Evolutionary conservation across 2,113 vertebrate species (phyloP).

Genomic region (Chaetodon trifascialis): DNA sequence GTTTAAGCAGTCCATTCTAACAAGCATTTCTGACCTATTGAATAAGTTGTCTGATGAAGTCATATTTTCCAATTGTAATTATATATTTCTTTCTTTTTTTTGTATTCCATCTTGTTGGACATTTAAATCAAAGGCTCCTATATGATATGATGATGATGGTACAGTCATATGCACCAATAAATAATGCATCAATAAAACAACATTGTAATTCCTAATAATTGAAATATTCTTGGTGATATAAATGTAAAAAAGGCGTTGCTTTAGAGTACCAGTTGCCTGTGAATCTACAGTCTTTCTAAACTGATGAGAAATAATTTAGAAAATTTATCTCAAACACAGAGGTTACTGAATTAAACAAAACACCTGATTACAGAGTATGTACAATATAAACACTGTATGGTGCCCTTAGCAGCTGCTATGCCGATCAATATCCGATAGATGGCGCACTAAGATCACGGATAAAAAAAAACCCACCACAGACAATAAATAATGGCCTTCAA

Average conservation of each 20-base stretch:
- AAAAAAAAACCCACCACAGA: neutral
- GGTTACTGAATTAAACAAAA: neutral
- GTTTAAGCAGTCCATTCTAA: neutral
- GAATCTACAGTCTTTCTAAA: no score
- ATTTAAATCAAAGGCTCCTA: neutral
- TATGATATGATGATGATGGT: no score
- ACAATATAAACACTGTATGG: neutral
- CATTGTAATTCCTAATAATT: no score
- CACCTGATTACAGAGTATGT: neutral
- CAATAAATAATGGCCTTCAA: neutral
- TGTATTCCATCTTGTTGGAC: neutral
- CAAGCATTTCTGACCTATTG: no score
- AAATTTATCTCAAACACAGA: neutral
- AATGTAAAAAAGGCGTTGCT: no score
- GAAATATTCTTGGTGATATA: no score
- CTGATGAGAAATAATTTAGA: neutral
- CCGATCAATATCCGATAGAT: conserved; percentile 47
- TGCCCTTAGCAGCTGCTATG: neutral
- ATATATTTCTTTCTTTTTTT: neutral
- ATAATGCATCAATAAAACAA: neutral
- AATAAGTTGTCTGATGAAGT: neutral
- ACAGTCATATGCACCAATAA: neutral
- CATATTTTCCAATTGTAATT: neutral
- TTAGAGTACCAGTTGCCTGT: neutral
- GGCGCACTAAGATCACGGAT: conserved; percentile 48